Evolutionary conservation across 64 coral and sea anemone genomes (phyloP).

Genomic region (Stylophora pistillata): DNA sequence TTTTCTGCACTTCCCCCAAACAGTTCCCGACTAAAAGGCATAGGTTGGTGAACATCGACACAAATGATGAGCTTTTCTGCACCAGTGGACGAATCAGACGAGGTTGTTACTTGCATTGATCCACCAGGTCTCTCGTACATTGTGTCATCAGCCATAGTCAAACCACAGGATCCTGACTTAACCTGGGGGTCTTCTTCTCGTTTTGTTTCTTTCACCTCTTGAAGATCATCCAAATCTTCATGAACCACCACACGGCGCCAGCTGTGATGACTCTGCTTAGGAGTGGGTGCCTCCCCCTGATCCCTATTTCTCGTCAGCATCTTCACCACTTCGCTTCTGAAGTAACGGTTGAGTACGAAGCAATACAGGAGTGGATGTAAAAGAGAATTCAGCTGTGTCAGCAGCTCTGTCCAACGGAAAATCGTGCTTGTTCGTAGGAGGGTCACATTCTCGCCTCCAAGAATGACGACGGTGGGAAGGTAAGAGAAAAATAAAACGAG

Average conservation of each 20-base stretch:
- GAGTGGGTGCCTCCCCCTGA: not conserved
- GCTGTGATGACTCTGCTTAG: not conserved
- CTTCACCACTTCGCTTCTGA: constrained; percentile 11
- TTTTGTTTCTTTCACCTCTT: not conserved
- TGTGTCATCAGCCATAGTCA: not conserved
- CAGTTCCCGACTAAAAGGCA: not conserved
- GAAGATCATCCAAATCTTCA: not conserved
- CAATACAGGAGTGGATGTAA: not conserved
- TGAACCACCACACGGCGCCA: not conserved
- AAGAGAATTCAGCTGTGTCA: constrained; percentile 16
- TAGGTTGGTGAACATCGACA: not conserved
- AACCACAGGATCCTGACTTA: no score
- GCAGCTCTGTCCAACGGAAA: constrained; percentile 31
- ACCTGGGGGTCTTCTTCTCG: not conserved
- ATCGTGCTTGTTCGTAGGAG: constrained; percentile 14
- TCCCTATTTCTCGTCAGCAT: not conserved
- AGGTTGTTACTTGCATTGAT: not conserved
- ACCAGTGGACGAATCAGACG: not conserved
- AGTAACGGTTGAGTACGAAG: constrained; percentile 5
- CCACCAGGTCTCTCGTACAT: not conserved
- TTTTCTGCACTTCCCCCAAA: no score
- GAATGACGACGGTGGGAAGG: not conserved
- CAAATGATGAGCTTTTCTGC: not conserved
- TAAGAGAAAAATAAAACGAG: not conserved
- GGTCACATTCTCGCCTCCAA: not conserved